Evolutionary conservation across 2,888 invertebrate genomes (phyloP), one percentile per base, ranked within the genome.

Genomic region (Thereva nobilitata): DNA sequence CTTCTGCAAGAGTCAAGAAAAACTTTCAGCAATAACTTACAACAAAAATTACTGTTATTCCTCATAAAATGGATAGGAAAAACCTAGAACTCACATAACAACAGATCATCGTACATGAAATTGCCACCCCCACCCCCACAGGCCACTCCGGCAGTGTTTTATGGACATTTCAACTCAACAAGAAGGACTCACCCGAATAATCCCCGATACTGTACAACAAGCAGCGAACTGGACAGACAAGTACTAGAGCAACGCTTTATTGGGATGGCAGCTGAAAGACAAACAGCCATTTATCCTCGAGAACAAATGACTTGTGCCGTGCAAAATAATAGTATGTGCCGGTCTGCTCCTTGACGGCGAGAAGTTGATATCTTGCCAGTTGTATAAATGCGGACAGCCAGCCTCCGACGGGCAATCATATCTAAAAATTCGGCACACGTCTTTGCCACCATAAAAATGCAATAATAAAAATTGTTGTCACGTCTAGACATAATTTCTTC

Each of bases 401-500:
- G 8, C 10, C n/a, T n/a, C 9, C 54, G 37, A 12, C 12, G 23
- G 47, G 7, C 23, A 4, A 34, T 7, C 35, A 41, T 9, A 37
- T 44, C 55, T 47, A 12, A 41, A 12, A 68, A 65, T 68, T 59
- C 41, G 53, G 35, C 44, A 23, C 68, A 68, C 68, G 68, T 68
- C 35, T 49, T 47, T 42, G 54, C 55, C 56, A 61, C 52, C 54
- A 68, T 61, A 64, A 66, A 61, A 68, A 66, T 68, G 63, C 66
- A 68, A 64, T 61, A 45, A 76, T 78, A 74, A 75, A 73, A 76
- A 79, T 79, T 77, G 74, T 73, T 75, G 77, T 80, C 79, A 80
- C 79, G 80, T 79, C 80, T 79, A 79, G 78, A 79, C 78, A 78
- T 79, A 78, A 79, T 79, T 79, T 80, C 79, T 76, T 78, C 79